Evolutionary conservation across 2,113 vertebrate genomes (phyloP).

Genomic region (Apus apus): DNA sequence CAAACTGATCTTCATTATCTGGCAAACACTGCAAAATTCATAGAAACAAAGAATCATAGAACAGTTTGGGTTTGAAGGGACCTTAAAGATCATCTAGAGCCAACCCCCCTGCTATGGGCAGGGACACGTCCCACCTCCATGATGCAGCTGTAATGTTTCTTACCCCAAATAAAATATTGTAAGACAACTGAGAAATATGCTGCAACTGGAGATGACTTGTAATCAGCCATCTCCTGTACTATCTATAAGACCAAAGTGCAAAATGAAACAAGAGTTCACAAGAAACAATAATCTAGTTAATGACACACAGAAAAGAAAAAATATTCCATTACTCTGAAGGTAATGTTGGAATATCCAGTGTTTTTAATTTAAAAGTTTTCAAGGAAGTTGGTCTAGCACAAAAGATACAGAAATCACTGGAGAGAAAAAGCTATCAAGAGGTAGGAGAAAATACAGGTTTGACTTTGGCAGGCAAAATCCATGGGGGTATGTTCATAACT

Average conservation of each 20-base stretch:
- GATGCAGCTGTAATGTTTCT: not conserved
- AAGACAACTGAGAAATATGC: constrained; percentile 25
- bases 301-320: not conserved
- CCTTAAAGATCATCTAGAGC: too few relatives aligned
- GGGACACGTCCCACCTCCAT: too few relatives aligned
- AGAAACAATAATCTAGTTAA: not conserved
- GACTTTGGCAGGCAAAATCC: not conserved
- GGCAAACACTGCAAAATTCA: not conserved
- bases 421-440: not conserved
- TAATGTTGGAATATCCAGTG: not conserved
- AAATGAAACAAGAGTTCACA: not conserved
- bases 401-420: not conserved
- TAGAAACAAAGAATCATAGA: too few relatives aligned
- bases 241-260: not conserved
- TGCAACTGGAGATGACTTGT: not conserved
- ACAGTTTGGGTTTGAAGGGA: too few relatives aligned
- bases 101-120: too few relatives aligned
- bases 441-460: not conserved
- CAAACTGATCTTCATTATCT: not conserved
- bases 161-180: not conserved
- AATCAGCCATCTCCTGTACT: not conserved
- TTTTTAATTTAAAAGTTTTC: not conserved
- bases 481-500: not conserved
- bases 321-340: not conserved
- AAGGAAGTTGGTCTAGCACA: not conserved